Conservation (phyloP, 2,888 invertebrate species). For the Rhamphomyia laevipes region DNA sequence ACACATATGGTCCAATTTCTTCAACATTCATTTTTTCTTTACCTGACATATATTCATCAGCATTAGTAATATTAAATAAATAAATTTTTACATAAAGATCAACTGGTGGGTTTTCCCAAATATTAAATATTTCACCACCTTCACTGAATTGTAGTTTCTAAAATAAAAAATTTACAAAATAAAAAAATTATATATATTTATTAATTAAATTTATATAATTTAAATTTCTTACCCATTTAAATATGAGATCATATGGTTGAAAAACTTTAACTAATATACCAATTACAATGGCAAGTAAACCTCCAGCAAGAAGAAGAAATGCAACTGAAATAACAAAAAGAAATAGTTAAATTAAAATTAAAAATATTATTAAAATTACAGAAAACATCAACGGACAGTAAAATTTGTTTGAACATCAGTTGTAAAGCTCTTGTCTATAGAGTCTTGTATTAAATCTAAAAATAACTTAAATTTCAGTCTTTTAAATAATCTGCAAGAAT, state of each 20-base stretch:
- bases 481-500: too few species aligned
- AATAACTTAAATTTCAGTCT: too few species aligned
- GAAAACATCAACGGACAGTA: too few species aligned
- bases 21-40: slow-evolving; percentile 56
- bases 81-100: slow-evolving; percentile 65
- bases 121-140: slow-evolving; percentile 70
- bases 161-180: slow-evolving; percentile 20
- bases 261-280: slow-evolving; percentile 55
- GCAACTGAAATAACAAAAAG: slow-evolving; percentile 50
- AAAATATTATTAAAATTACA: slow-evolving; percentile 1
- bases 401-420: too few species aligned
- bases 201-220: not conserved
- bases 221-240: slow-evolving; percentile 49
- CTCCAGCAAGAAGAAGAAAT: slow-evolving; percentile 55
- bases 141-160: slow-evolving; percentile 64
- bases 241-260: slow-evolving; percentile 64
- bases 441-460: too few species aligned
- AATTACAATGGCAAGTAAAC: slow-evolving; percentile 50
- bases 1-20: slow-evolving; percentile 79
- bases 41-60: slow-evolving; percentile 62
- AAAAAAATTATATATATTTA: not conserved
- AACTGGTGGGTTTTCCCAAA: slow-evolving; percentile 72
- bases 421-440: too few species aligned
- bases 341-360: slow-evolving; percentile 17
- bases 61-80: slow-evolving; percentile 75